Conservation (phyloP, 1,140 invertebrate species). For the Danaus plexippus region DNA sequence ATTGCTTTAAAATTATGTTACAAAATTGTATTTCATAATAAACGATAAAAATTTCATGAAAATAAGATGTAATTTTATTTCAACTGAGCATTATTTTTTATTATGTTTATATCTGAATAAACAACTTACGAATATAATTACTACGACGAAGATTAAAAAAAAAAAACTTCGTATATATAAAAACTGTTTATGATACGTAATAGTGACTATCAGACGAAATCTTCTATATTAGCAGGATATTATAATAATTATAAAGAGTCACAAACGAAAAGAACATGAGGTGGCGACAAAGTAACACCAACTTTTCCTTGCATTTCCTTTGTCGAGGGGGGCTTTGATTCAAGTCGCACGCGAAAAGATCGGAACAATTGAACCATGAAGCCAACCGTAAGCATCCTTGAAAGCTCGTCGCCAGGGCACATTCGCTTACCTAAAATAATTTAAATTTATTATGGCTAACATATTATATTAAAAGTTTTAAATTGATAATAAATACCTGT, state of each 20-base stretch:
- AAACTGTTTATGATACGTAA: no score
- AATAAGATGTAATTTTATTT: constrained; percentile 6
- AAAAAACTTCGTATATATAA: no score
- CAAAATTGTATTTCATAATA: constrained; percentile 28
- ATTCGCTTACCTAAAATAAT: constrained; percentile 81
- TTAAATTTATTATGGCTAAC: constrained; percentile 1
- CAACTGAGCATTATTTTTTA: no score
- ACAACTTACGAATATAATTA: no score
- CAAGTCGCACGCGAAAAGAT: constrained; percentile 67
- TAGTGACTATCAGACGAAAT: no score
- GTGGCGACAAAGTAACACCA: constrained; percentile 82
- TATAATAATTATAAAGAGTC: constrained; percentile 30
- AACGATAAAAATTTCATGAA: constrained; percentile 26
- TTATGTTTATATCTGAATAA: no score
- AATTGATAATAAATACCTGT: constrained; percentile 66
- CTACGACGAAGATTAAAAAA: no score
- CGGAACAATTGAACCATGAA: constrained; percentile 77
- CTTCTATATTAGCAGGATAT: no score
- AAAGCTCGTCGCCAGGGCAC: constrained; percentile 90
- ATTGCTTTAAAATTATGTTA: constrained; percentile 24
- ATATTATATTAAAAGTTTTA: background rate
- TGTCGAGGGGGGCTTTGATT: constrained; percentile 39
- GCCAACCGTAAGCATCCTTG: constrained; percentile 82
- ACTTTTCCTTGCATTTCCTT: constrained; percentile 74
- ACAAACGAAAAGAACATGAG: constrained; percentile 51